Evolutionary conservation across 1,140 invertebrate species (phyloP).

Genomic region (Gerris buenoi): DNA sequence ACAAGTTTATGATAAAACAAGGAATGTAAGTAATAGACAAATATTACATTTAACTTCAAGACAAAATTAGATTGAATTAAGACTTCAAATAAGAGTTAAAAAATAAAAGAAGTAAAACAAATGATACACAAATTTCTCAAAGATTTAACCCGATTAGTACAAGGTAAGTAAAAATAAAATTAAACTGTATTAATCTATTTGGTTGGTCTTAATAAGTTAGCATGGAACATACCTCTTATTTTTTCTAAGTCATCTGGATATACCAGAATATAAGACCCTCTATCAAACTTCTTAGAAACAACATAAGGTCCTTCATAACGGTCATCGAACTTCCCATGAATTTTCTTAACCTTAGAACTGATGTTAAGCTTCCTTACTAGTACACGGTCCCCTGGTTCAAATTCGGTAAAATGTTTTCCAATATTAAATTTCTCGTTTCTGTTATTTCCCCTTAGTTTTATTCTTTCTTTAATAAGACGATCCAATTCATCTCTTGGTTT

Average conservation of each 20-base stretch:
- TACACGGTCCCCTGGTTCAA: neutral
- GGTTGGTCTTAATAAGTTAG: neutral
- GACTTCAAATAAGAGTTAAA: no score
- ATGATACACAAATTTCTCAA: no score
- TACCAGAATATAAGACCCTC: neutral
- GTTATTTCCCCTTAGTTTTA: neutral
- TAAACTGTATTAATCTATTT: no score
- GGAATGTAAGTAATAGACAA: no score
- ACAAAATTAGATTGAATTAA: no score
- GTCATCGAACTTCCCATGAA: neutral
- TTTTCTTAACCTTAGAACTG: neutral
- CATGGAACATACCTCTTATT: neutral
- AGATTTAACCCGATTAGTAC: no score
- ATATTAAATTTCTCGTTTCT: neutral
- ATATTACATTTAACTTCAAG: no score
- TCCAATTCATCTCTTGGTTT: neutral
- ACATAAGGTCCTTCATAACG: neutral
- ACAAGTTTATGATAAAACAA: no score
- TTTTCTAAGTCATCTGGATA: neutral
- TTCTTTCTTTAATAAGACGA: neutral
- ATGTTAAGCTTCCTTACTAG: neutral
- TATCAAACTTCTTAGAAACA: neutral
- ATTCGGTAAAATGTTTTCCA: neutral
- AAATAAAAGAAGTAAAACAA: no score
- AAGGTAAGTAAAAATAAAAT: no score